Evolutionary conservation across 2,888 invertebrate genomes (phyloP).

Genomic region (Diarsia rubi): DNA sequence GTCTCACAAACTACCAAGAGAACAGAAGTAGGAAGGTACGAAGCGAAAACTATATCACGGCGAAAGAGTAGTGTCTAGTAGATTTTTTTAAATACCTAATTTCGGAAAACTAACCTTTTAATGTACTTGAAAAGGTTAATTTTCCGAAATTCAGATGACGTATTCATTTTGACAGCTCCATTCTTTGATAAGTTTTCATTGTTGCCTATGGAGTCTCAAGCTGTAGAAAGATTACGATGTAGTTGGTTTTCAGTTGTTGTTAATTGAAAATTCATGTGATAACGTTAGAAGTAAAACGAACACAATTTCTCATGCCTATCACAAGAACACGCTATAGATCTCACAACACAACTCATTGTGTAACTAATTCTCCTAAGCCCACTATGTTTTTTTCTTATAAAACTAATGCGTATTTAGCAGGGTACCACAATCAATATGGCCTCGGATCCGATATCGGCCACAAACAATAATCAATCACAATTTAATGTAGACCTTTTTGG

Average conservation of each 20-base stretch:
- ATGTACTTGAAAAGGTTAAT: too few relatives aligned
- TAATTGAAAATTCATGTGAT: too few relatives aligned
- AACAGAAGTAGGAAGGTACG: too few relatives aligned
- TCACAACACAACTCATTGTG: conserved; percentile 15
- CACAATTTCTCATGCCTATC: conserved; percentile 20
- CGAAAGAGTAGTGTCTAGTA: not conserved
- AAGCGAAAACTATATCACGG: not conserved
- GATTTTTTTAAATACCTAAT: not conserved
- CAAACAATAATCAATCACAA: conserved; percentile 86
- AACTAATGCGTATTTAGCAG: conserved; percentile 83
- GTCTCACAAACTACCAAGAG: too few relatives aligned
- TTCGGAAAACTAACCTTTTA: too few relatives aligned
- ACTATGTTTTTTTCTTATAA: conserved; percentile 79
- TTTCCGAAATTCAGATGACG: not conserved
- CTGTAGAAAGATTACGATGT: not conserved
- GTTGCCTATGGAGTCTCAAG: not conserved
- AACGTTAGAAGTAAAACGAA: not conserved
- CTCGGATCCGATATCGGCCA: conserved; percentile 72
- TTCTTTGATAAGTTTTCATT: conserved; percentile 1
- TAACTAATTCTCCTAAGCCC: conserved; percentile 57
- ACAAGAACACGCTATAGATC: conserved; percentile 15
- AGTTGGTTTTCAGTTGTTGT: too few relatives aligned
- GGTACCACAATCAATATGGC: conserved; percentile 81
- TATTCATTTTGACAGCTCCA: conserved; percentile 1
- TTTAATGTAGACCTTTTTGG: conserved; percentile 81